Base-by-base conservation (phyloP, 2,797 vertebrate genomes). In the Manis javanica region DNA sequence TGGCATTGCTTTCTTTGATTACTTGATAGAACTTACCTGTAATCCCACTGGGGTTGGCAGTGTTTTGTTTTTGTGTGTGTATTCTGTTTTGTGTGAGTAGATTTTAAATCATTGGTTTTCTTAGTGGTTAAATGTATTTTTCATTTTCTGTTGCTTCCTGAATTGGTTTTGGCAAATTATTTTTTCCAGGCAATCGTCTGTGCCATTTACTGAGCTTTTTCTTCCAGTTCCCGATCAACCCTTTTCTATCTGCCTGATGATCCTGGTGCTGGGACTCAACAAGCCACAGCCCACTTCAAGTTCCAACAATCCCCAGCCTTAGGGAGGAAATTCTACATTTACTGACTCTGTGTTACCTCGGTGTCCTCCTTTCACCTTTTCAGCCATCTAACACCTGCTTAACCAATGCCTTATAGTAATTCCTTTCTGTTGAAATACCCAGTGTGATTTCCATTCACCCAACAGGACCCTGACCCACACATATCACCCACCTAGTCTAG, bases 131-230 rank as follows among this genome's bases (percentile, higher is more conserved):
- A 81, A n/a, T 89, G 53, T 53, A 39, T 77, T 82, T 93, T 49
- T 18, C 37, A 49, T 91, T 93, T 93, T 93, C 39, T 61, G n/a
- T 86, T 81, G 75, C 31, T 90, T 75, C 82, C 93, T 93, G 26
- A 81, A 86, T 72, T 83, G 11, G 51, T 78, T 90, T 89, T 79
- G 53, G 57, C 14, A 92, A 90, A 61, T 72, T 59, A 75, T 13
- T 79, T 75, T 51, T 18, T 46, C 63, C 49, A 83, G 51, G 57
- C 87, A 86, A 74, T 59, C 37, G 59, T 77, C 31, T 66, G 71
- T 66, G 46, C 59, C 64, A 16, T 63, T 75, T 78, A 69, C 49
- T 34, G 68, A 55, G 61, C 19, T 91, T 69, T 49, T 59, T 57
- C 49, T 55, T 31, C 42, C 34, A 34, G 19, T 37, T 69, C 18